Evolutionary conservation across 2,797 vertebrate genomes (phyloP), one percentile per base, ranked within the genome.

Genomic region (Amazona finschi): DNA sequence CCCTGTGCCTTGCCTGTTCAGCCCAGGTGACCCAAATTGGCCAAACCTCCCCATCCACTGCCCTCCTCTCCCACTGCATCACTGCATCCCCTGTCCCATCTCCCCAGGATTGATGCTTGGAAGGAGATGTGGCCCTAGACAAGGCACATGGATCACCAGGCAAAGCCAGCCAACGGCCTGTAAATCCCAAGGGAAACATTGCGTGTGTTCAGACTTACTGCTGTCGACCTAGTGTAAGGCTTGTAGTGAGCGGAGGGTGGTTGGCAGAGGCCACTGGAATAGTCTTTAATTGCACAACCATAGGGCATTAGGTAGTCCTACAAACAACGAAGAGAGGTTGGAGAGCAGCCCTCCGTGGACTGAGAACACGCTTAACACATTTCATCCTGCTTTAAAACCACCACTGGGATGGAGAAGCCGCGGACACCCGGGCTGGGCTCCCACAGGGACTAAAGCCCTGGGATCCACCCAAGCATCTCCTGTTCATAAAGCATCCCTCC

Each of bases 281-380:
- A 97, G 93, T 97, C 97, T 96, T 97, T 97, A 97, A 97, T 89
- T 91, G 97, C 94, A 95, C 97, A 96, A 65, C 97, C 96, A 55
- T 97, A 97, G 96, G 96, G 96, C 95, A 96, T 91, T 96, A 95
- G 95, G 97, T 97, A 97, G 87, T 97, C 97, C 97, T 97, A 97
- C 79, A 96, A 98, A 97, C 87, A 97, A 97, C 8, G 96, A 96
- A 97, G 44, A 97, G 67, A 97, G 92, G 93, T 97, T 97, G 97
- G 95, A 96, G 91, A 95, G 90, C 69, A 7, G 44, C 86, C 93
- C 86, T 91, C 43, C 5, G 14, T 27, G 38, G 36, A 44, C 31
- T 2, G 9, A 44, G 39, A 30, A 28, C 36, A 12, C 1, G 5
- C 80, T 71, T 22, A 22, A 0, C 44, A 19, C n/a, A 0, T 5